These are phyloP conservation scores for Epizoanthus illoricatus DNA, from an alignment of 92 coral and sea anemone genomes.

Conservation along the genomic window DNA sequence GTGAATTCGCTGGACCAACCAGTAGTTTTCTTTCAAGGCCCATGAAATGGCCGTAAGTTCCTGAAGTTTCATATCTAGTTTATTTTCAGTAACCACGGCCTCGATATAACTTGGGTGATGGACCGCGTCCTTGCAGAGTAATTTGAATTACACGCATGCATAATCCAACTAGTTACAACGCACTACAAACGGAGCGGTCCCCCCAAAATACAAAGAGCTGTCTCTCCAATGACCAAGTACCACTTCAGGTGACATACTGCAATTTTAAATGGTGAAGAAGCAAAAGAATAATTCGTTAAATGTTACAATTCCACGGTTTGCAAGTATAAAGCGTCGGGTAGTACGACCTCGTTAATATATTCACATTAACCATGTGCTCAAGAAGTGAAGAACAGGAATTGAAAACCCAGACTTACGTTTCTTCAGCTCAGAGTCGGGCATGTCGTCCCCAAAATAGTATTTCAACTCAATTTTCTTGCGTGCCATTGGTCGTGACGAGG, in stretches of 20 bases:
- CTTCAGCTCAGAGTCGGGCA: constrained; percentile 89
- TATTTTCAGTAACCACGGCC: not conserved
- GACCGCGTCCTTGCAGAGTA: not conserved
- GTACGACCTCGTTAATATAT: constrained; percentile 55
- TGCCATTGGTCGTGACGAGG: constrained; percentile 70
- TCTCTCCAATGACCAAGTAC: not conserved
- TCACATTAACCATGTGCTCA: constrained; percentile 84
- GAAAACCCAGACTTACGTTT: constrained; percentile 75
- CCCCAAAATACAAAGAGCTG: not conserved
- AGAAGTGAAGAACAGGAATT: constrained; percentile 25
- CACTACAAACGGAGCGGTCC: not conserved
- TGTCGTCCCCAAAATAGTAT: constrained; percentile 96
- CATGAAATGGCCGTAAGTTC: not conserved
- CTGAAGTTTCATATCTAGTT: not conserved
- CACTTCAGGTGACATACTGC: not conserved
- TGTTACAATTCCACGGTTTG: not conserved
- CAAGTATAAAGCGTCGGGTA: not conserved
- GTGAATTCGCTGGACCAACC: not conserved
- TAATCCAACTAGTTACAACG: constrained; percentile 11
- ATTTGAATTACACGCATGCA: constrained; percentile 26
- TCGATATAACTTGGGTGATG: not conserved
- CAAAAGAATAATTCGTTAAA: not conserved
- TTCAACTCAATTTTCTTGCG: constrained; percentile 94
- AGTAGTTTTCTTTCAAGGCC: not conserved
- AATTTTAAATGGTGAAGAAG: not conserved